Evolutionary conservation across 2,797 vertebrate species (phyloP).

Genomic region (Octomys mimax): DNA sequence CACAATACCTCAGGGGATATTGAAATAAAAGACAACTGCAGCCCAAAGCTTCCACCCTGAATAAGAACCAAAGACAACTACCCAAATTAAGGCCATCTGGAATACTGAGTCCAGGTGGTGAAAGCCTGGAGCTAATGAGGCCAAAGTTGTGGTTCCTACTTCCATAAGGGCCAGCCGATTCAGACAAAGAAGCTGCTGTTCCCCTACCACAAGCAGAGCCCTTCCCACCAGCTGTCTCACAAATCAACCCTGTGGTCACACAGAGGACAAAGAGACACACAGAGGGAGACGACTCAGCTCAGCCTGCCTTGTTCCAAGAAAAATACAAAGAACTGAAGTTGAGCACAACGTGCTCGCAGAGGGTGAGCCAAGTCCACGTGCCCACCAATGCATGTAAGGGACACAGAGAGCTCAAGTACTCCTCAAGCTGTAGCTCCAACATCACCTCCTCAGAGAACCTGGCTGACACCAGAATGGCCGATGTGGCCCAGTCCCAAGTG

Average conservation of each 20-base stretch:
- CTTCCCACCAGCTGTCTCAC: constrained; percentile 31
- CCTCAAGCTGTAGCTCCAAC: neutral
- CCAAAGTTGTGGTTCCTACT: neutral
- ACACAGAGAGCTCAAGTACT: neutral
- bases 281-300: neutral
- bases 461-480: neutral
- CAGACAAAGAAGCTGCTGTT: constrained; percentile 52
- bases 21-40: neutral
- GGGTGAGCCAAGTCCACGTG: neutral
- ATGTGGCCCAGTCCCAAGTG: neutral
- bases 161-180: neutral
- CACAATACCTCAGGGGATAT: neutral
- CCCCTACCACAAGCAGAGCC: neutral
- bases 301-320: constrained; percentile 22
- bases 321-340: neutral
- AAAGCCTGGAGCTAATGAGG: constrained; percentile 6
- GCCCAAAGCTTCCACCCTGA: constrained; percentile 50
- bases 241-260: constrained; percentile 18
- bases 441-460: neutral
- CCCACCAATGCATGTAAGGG: neutral
- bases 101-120: constrained; percentile 30
- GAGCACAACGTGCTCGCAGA: neutral
- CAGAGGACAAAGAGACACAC: neutral
- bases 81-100: neutral
- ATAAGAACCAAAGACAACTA: constrained; percentile 33